These are phyloP conservation scores for Jaculus jaculus DNA, from an alignment of 2,113 vertebrate genomes.

Conservation along the genomic window DNA sequence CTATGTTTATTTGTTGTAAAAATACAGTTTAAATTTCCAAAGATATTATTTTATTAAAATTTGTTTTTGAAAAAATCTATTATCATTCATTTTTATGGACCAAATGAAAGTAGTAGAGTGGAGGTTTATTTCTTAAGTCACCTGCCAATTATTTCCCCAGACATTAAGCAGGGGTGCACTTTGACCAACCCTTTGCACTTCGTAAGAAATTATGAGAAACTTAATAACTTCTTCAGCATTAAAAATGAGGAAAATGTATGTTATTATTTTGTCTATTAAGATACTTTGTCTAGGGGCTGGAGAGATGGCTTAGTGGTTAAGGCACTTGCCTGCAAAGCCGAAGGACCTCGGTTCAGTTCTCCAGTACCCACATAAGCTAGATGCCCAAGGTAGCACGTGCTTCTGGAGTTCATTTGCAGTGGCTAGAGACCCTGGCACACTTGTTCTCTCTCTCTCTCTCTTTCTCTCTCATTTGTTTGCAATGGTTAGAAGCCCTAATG, in stretches of 20 bases:
- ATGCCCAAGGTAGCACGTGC: no score
- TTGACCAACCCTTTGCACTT: conserved; percentile 16
- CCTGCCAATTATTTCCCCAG: conserved; percentile 12
- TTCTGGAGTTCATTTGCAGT: no score
- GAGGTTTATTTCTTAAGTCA: background rate
- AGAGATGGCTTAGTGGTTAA: no score
- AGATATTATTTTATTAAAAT: conserved; percentile 45
- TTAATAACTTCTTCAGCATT: background rate
- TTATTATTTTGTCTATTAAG: conserved; percentile 14
- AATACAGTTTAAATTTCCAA: background rate
- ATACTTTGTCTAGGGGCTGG: background rate
- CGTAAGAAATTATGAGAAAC: conserved; percentile 39
- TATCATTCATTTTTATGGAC: background rate
- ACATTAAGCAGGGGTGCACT: background rate
- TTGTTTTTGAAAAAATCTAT: conserved; percentile 16
- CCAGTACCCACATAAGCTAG: no score
- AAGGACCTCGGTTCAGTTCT: no score
- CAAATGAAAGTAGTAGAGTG: background rate
- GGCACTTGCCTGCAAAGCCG: no score
- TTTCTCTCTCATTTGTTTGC: no score
- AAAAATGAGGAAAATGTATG: background rate
- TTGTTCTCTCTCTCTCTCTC: no score
- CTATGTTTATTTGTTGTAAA: background rate
- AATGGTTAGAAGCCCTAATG: no score
- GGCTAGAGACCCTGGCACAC: no score